A percentile compares a stretch with the other conserved stretches of the same genome.
Conservation (phyloP, 2,888 invertebrate species). For the Cephus sareptanus region DNA sequence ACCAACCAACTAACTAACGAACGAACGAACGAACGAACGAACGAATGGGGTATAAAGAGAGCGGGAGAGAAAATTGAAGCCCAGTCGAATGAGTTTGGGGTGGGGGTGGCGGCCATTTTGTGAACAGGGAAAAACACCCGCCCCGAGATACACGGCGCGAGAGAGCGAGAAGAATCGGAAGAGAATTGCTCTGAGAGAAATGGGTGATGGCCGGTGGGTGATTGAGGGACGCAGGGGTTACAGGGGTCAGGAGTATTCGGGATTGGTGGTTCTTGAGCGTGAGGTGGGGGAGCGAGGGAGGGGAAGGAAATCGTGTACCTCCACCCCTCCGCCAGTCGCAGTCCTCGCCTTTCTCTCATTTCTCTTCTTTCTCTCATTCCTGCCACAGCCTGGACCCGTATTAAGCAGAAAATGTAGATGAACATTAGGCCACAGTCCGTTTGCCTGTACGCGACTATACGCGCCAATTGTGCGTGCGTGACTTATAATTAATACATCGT, state of each 20-base stretch:
- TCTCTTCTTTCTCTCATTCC: constrained; percentile 31
- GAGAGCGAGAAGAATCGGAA: constrained; percentile 19
- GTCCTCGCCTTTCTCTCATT: constrained; percentile 28
- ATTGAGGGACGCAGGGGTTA: constrained; percentile 18
- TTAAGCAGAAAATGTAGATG: constrained; percentile 58
- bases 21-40: constrained; percentile 49
- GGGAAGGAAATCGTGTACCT: constrained; percentile 14
- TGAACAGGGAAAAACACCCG: constrained; percentile 64
- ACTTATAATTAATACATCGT: neutral
- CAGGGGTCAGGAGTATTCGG: constrained; percentile 7
- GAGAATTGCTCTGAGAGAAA: constrained; percentile 10
- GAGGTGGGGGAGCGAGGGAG: constrained; percentile 11
- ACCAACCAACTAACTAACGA: constrained; percentile 11
- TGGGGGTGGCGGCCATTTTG: constrained; percentile 65
- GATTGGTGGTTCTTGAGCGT: constrained; percentile 11
- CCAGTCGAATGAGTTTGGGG: constrained; percentile 29
- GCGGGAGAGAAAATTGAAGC: constrained; percentile 63
- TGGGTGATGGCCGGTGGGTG: constrained; percentile 8
- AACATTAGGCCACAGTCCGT: constrained; percentile 46
- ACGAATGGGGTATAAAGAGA: constrained; percentile 63
- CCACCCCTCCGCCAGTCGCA: neutral
- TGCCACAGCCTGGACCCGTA: constrained; percentile 32
- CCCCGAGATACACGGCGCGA: constrained; percentile 55
- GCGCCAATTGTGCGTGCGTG: neutral
- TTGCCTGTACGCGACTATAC: constrained; percentile 13